phyloP scores from a whole-genome alignment of 2,888 invertebrate species.

The Steinernema scapterisci region DNA sequence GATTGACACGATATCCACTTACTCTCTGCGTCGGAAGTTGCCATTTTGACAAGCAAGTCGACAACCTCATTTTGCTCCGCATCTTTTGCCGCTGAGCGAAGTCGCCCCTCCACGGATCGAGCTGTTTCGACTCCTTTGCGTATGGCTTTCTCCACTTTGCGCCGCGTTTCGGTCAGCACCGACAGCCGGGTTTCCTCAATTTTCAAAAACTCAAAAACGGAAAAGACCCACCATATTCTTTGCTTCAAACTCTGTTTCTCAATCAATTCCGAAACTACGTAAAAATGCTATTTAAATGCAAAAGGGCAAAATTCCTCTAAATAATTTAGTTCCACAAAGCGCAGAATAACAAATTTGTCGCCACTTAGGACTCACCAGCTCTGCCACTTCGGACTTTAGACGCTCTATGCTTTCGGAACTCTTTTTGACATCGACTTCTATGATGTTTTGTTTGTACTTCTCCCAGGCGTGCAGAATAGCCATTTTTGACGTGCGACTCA shows the following conservation, averaged over 20 bases:
- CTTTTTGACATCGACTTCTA: slow-evolving; percentile 38
- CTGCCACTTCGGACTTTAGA: slow-evolving; percentile 52
- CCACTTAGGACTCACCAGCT: slow-evolving; percentile 38
- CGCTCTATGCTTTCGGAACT: slow-evolving; percentile 58
- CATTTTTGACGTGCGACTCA: slow-evolving; percentile 58
- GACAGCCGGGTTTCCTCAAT: slow-evolving; percentile 45
- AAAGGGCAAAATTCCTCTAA: not conserved
- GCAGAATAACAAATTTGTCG: not conserved
- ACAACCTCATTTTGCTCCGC: slow-evolving; percentile 88
- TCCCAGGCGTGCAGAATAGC: slow-evolving; percentile 61
- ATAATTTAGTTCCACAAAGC: no score
- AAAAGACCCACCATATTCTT: no score
- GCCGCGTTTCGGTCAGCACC: slow-evolving; percentile 52
- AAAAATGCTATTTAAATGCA: not conserved
- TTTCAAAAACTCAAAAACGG: no score
- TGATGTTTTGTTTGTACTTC: slow-evolving; percentile 43
- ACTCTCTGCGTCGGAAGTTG: slow-evolving; percentile 91
- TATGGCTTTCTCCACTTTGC: slow-evolving; percentile 60
- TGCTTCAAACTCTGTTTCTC: not conserved
- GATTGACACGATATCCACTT: slow-evolving; percentile 59
- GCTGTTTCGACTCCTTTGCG: slow-evolving; percentile 47
- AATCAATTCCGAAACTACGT: not conserved
- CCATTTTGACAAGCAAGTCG: slow-evolving; percentile 85
- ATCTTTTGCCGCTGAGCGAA: slow-evolving; percentile 82
- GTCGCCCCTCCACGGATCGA: slow-evolving; percentile 68